These are phyloP conservation scores for Pungitius pungitius DNA, from an alignment of 2,113 vertebrate species.

Conservation along the genomic window DNA sequence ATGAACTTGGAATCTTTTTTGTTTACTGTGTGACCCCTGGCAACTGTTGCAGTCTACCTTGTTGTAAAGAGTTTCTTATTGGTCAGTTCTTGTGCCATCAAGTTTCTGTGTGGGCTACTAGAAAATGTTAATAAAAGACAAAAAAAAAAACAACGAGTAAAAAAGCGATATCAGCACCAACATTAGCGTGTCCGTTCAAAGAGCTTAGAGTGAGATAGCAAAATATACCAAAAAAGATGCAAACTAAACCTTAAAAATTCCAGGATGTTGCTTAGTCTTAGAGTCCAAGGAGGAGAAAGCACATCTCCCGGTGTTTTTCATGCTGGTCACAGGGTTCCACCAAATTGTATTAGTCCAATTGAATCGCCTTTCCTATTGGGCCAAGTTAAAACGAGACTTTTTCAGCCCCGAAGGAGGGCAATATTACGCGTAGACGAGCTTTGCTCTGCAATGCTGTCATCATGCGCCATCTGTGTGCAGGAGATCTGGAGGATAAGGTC, in stretches of 20 bases:
- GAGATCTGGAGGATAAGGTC: constrained; percentile 63
- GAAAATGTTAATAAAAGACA: constrained; percentile 74
- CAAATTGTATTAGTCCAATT: constrained; percentile 53
- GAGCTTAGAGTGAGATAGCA: constrained; percentile 85
- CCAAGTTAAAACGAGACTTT: constrained; percentile 46
- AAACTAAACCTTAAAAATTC: constrained; percentile 70
- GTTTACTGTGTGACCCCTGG: constrained; percentile 84
- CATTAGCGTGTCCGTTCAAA: constrained; percentile 83
- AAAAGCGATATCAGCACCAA: constrained; percentile 82
- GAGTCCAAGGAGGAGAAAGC: constrained; percentile 61
- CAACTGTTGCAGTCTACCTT: constrained; percentile 86
- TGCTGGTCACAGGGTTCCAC: constrained; percentile 59
- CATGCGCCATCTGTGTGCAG: constrained; percentile 64
- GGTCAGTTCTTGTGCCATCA: constrained; percentile 86
- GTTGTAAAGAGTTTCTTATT: constrained; percentile 87
- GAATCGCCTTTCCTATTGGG: constrained; percentile 41
- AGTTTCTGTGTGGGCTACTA: constrained; percentile 86
- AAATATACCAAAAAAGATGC: constrained; percentile 81
- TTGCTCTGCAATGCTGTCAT: constrained; percentile 63
- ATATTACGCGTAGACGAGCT: constrained; percentile 57
- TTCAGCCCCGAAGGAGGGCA: constrained; percentile 52
- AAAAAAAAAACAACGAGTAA: constrained; percentile 34
- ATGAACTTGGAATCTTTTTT: constrained; percentile 76
- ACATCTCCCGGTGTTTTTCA: constrained; percentile 53
- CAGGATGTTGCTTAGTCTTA: constrained; percentile 73